Percentiles rank a stretch among this genome's conserved stretches.
Evolutionary conservation across 2,113 vertebrate genomes (phyloP).

Genomic region (Speoplatyrhinus poulsoni): DNA sequence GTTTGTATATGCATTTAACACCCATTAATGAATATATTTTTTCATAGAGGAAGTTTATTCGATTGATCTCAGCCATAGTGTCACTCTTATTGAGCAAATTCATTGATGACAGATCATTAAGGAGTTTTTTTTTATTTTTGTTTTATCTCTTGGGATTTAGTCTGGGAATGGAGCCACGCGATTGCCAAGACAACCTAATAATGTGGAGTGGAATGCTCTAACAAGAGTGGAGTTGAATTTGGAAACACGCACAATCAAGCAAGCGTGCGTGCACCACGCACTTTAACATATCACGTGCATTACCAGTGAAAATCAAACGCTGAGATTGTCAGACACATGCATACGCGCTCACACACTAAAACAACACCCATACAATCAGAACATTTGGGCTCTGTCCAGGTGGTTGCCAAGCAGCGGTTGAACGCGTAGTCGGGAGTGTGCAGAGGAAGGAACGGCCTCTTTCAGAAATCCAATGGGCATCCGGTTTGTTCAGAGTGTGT

Average conservation of each 20-base stretch:
- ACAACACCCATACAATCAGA: conserved; percentile 43
- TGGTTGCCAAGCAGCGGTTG: conserved; percentile 72
- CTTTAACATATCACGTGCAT: conserved; percentile 29
- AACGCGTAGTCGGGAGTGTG: conserved; percentile 69
- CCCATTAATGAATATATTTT: conserved; percentile 29
- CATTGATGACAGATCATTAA: conserved; percentile 66
- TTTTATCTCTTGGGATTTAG: conserved; percentile 59
- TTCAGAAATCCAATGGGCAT: conserved; percentile 63
- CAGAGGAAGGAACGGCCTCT: conserved; percentile 77
- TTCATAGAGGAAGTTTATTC: conserved; percentile 27
- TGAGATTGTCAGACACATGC: conserved; percentile 33
- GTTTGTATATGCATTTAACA: conserved; percentile 40
- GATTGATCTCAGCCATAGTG: conserved; percentile 48
- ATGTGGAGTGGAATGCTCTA: conserved; percentile 72
- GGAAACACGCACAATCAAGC: conserved; percentile 32
- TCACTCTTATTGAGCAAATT: conserved; percentile 53
- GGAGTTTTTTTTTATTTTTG: conserved; percentile 52
- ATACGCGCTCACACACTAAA: conserved; percentile 19
- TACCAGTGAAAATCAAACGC: conserved; percentile 35
- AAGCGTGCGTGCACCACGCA: conserved; percentile 37
- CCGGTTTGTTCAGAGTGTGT: conserved; percentile 54
- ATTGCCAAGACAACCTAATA: conserved; percentile 72
- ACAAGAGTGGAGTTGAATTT: conserved; percentile 66
- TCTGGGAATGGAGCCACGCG: conserved; percentile 70
- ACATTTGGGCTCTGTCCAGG: conserved; percentile 66